Conservation (phyloP, 2,797 vertebrate species). For the Natrix natrix region DNA sequence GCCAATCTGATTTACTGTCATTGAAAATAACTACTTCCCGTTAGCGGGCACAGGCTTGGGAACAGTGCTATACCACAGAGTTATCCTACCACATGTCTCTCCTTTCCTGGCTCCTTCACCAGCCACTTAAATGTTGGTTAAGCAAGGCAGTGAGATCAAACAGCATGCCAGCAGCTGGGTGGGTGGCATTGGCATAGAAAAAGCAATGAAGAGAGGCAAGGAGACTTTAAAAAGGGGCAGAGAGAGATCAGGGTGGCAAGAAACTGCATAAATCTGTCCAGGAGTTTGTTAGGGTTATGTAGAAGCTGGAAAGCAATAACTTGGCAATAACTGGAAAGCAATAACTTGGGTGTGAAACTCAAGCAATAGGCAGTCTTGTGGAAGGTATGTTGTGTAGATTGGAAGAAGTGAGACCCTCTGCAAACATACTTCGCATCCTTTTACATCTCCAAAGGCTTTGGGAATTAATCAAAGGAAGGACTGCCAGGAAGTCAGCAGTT, state of each 20-base stretch:
- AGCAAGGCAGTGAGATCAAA: accelerated
- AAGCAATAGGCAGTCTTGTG: not conserved
- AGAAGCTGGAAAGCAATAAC: not conserved
- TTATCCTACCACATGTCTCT: not conserved
- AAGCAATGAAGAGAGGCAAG: not conserved
- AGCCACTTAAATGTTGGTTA: constrained; percentile 46
- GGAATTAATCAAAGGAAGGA: not conserved
- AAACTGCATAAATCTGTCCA: not conserved
- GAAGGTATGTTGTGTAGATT: not conserved
- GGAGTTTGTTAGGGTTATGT: not conserved
- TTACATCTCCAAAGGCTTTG: not conserved
- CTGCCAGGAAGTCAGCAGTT: not conserved
- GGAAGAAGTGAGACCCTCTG: not conserved
- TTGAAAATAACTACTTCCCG: constrained; percentile 70
- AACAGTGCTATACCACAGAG: constrained; percentile 52
- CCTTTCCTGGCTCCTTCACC: constrained; percentile 59
- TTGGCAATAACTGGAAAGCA: not conserved
- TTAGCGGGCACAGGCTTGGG: constrained; percentile 60
- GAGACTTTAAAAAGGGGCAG: not conserved
- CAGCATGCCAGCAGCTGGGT: not conserved
- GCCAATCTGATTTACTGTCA: constrained; percentile 73
- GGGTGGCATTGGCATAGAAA: not conserved
- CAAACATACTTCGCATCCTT: not conserved
- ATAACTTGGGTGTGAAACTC: not conserved
- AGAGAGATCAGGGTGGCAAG: not conserved